A percentile compares a stretch with the other conserved stretches of the same genome.
Conservation (phyloP, 2,888 invertebrate genomes). For the Amblyjoppa fuscipennis region DNA sequence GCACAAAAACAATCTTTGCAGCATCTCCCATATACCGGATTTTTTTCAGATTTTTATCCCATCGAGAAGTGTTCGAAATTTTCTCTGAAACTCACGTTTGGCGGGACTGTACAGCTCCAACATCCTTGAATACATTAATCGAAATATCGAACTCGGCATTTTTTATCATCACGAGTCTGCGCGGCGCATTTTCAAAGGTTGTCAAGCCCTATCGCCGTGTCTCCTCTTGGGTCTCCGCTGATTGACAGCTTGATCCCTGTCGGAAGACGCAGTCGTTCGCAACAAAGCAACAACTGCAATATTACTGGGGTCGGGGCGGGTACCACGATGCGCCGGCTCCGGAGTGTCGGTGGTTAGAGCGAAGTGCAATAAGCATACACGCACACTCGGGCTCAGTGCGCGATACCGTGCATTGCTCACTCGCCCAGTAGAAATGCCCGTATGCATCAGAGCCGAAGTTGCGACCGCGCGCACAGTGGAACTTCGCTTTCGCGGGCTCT, state of each 20-base stretch:
- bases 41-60: too few relatives aligned
- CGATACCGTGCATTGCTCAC: constrained; percentile 2
- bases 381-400: background rate
- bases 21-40: too few relatives aligned
- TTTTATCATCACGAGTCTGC: background rate
- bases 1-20: too few relatives aligned
- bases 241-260: background rate
- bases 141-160: background rate
- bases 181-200: background rate
- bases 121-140: background rate
- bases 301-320: constrained; percentile 13
- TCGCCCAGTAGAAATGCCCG: constrained; percentile 47
- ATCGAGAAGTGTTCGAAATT: too few relatives aligned
- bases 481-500: constrained; percentile 44
- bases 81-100: too few relatives aligned
- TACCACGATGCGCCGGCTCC: constrained; percentile 3
- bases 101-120: too few relatives aligned
- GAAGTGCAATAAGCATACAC: constrained; percentile 4
- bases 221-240: background rate
- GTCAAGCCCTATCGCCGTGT: background rate
- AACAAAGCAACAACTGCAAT: constrained; percentile 40
- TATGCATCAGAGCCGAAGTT: constrained; percentile 58
- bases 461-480: constrained; percentile 7
- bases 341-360: constrained; percentile 13
- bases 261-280: background rate